Evolutionary conservation across 1,140 invertebrate genomes (phyloP).

Genomic region (Ditylenchus dipsaci): DNA sequence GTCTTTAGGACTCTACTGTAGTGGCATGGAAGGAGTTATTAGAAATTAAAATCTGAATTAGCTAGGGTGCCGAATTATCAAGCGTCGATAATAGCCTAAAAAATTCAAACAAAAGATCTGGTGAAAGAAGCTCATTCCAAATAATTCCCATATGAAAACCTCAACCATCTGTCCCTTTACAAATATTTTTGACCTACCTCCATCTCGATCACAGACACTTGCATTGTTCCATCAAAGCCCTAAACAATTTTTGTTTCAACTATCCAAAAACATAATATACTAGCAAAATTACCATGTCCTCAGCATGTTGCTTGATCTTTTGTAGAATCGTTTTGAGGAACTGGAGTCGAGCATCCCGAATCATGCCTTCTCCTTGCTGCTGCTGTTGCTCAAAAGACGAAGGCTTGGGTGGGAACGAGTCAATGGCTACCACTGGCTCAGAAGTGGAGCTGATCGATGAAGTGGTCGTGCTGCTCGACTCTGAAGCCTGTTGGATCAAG

Average conservation of each 20-base stretch:
- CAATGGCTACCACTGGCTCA: slow-evolving; percentile 22
- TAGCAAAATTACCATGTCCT: slow-evolving; percentile 38
- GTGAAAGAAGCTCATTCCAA: no score
- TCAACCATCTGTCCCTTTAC: no score
- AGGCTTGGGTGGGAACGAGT: slow-evolving; percentile 15
- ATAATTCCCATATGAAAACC: no score
- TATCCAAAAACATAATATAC: neutral
- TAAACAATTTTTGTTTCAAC: neutral
- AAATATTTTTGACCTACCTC: neutral
- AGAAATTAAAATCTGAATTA: no score
- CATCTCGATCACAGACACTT: slow-evolving; percentile 40
- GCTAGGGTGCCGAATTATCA: no score
- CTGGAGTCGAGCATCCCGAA: slow-evolving; percentile 43
- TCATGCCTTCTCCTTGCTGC: neutral
- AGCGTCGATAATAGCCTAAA: no score
- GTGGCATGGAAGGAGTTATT: no score
- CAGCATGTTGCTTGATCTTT: slow-evolving; percentile 53
- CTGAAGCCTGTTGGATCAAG: neutral
- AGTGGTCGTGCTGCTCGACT: slow-evolving; percentile 1
- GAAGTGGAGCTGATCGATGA: neutral
- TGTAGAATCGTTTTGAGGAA: slow-evolving; percentile 46
- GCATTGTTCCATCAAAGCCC: slow-evolving; percentile 56
- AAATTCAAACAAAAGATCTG: no score
- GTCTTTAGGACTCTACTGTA: no score
- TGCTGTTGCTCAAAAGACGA: slow-evolving; percentile 5